Percentiles rank a stretch among this genome's conserved stretches.
These are phyloP conservation scores for Dasyornis broadbenti DNA, from an alignment of 2,113 vertebrate genomes.

Conservation along the genomic window DNA sequence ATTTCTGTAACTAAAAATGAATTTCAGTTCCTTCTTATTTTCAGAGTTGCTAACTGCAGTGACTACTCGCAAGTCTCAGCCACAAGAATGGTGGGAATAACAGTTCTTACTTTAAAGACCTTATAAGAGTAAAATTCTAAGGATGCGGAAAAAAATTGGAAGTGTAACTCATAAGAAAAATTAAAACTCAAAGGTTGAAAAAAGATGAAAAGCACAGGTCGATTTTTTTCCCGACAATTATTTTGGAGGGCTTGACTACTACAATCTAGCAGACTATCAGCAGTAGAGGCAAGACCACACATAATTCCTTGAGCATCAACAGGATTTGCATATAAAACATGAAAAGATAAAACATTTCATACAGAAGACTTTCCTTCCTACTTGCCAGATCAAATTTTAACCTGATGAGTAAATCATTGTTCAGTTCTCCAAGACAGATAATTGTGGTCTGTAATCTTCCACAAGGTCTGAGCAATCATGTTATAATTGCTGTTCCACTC, in stretches of 20 bases:
- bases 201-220: not conserved
- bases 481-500: constrained; percentile 6
- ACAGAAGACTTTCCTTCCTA: not conserved
- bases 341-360: not conserved
- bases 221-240: fast-evolving
- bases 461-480: not conserved
- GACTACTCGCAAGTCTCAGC: not conserved
- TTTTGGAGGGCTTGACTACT: not conserved
- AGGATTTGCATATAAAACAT: not conserved
- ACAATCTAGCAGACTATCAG: not conserved
- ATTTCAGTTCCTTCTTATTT: not conserved
- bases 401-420: not conserved
- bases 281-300: not conserved
- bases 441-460: not conserved
- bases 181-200: not conserved
- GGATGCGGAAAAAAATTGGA: not conserved
- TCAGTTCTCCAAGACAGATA: not conserved
- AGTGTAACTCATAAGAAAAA: not conserved
- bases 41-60: not conserved
- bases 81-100: not conserved
- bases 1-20: not conserved
- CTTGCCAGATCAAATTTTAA: not conserved
- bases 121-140: not conserved
- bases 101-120: not conserved
- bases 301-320: not conserved